phyloP scores from a whole-genome alignment of 2,113 vertebrate species.

The Campylomormyrus tamandua region DNA sequence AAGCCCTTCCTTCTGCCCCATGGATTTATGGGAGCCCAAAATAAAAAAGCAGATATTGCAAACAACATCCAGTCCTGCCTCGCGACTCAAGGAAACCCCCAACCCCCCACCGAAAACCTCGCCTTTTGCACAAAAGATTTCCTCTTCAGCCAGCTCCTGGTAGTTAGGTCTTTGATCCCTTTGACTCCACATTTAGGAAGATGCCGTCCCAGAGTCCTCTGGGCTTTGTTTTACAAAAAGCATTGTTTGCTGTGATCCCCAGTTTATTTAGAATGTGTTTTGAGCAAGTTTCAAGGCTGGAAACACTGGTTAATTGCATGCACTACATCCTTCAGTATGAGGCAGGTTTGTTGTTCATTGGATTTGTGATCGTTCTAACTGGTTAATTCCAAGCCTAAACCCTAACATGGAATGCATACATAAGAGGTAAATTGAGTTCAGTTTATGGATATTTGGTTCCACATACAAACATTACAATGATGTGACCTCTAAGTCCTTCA shows the following conservation, averaged over 20 bases:
- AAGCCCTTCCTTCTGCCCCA: background rate
- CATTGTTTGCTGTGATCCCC: background rate
- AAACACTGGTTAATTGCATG: background rate
- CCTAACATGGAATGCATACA: background rate
- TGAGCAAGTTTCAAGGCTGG: background rate
- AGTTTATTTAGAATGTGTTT: background rate
- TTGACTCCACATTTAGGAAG: background rate
- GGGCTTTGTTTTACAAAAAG: background rate
- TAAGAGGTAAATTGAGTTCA: background rate
- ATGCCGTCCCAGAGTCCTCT: background rate
- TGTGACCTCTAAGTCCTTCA: background rate
- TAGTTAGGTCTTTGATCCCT: background rate
- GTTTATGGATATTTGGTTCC: background rate
- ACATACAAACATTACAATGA: background rate
- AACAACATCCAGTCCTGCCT: background rate
- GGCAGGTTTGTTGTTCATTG: background rate
- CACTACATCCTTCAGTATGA: background rate
- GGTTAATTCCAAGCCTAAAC: too few relatives aligned
- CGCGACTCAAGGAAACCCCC: background rate
- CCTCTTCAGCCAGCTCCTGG: background rate
- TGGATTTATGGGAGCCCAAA: slow-evolving; percentile 9
- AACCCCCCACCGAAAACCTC: background rate
- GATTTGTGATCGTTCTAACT: background rate
- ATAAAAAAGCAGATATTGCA: background rate
- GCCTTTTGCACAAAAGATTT: background rate